Base-by-base conservation (phyloP, 1,140 invertebrate genomes). In the Tyrophagus putrescentiae region DNA sequence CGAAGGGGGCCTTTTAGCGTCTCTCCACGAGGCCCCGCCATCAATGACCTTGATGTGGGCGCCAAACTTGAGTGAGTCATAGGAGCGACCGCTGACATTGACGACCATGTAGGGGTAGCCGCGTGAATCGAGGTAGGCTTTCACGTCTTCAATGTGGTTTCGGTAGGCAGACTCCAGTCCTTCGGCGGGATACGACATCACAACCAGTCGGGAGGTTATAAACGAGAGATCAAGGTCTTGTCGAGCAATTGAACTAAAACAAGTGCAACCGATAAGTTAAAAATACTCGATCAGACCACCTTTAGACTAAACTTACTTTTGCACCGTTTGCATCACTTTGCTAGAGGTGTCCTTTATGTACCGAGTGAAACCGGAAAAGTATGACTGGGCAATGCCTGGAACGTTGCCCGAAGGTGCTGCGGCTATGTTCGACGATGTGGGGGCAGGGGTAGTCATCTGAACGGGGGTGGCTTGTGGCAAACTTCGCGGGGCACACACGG, bases 301-400 rank as follows among this genome's bases (percentile, higher is more conserved):
- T n/a, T n/a, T 13, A 39, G 5, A 31, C 23, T 23, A n/a, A n/a
- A 82, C 82, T 80, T 73, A 87, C 84, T 90, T 87, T 70, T 92
- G 89, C 48, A 96, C 87, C 29, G 89, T 87, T 69, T 94, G 88
- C 81, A 96, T 93, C 16, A 97, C 87, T 79, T 93, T 94, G 18
- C 82, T 84, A 6, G 91, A 94, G 1, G 91, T 94, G 68, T 97
- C 93, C 71, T 93, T 94, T 16, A 97, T 76, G 70, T 95, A 60
- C 7, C 52, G 23, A 28, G 62, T 63, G 31, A 63, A 63, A 57
- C 62, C 62, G 11, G 59, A 61, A 25, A 63, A 63, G 48, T 54
- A 54, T 29, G 52, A 54, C 27, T 54, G 52, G 9, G 52, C 52
- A 32, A 54, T 54, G 18, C 52, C 52, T 3, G 52, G 52, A 27